Percentiles rank a stretch among this genome's conserved stretches.
phyloP scores from a whole-genome alignment of 2,888 invertebrate species.

The Cryptocephalus primarius region DNA sequence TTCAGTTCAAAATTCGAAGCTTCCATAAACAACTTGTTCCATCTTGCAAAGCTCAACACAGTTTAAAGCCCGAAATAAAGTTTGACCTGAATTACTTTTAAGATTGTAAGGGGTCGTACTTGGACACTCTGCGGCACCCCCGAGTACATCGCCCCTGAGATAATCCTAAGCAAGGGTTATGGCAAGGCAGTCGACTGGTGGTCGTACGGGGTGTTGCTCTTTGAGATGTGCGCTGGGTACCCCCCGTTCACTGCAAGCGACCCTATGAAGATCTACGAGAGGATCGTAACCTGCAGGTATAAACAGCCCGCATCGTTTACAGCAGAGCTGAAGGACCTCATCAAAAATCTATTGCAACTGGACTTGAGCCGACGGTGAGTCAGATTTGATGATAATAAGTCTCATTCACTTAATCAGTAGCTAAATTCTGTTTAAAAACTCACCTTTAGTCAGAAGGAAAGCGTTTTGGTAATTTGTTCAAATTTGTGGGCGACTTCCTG shows the following conservation, averaged over 20 bases:
- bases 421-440: no score
- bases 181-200: constrained; percentile 93
- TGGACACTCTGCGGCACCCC: constrained; percentile 94
- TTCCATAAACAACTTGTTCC: no score
- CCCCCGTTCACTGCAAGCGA: constrained; percentile 87
- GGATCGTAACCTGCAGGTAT: constrained; percentile 82
- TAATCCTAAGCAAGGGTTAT: constrained; percentile 82
- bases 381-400: no score
- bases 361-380: constrained; percentile 58
- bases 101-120: constrained; percentile 57
- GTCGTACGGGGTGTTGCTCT: constrained; percentile 81
- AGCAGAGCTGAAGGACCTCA: constrained; percentile 68
- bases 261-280: constrained; percentile 88
- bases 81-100: neutral
- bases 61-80: no score
- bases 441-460: no score
- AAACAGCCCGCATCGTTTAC: constrained; percentile 76
- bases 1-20: no score
- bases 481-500: no score
- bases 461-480: no score
- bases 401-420: no score
- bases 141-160: constrained; percentile 89
- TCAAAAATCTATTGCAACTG: constrained; percentile 71
- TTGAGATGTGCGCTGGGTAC: constrained; percentile 83
- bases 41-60: no score